Base-by-base conservation (phyloP, 2,888 invertebrate species). In the Lasioglossum villosulum region DNA sequence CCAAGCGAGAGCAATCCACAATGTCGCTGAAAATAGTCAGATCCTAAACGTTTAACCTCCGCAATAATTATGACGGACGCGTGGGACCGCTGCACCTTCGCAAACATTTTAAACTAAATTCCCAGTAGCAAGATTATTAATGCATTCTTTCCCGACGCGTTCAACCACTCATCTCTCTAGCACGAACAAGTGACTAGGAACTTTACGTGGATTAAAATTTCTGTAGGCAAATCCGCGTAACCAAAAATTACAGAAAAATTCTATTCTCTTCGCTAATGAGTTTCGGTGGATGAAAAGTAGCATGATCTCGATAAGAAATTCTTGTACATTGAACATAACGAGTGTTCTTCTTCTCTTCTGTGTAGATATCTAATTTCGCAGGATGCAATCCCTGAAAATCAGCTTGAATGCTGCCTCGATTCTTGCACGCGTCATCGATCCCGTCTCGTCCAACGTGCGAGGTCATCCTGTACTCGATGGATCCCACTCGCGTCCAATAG, bases 121-220 rank as follows among this genome's bases (percentile, higher is more conserved):
- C 30, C 30, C 63, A 8, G 63, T 19, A 8, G 19, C 16, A 30
- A 30, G 30, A 19, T 19, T 63, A 34, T 30, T 63, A 63, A 63
- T 63, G 19, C 63, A 63, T 63, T 63, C 63, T 63, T 63, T 30
- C 30, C 63, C 8, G 19, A 63, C 63, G 63, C 63, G 63, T 63
- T 30, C 63, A 19, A 30, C 63, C 30, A 63, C 30, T 63, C 30
- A 19, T 30, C 19, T 30, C 30, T 30, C 34, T 8, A 3, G 30
- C 30, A 34, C 16, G 30, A 63, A 34, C 30, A 30, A 63, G 30
- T 19, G 63, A 8, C 63, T 19, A 16, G 30, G 3, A 63, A 30
- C 30, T 63, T 19, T 3, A 8, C 19, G 30, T 8, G 63, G 63
- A 63, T 30, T 30, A 6, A 30, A 30, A 63, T 63, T 63, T 16